Base-by-base conservation (phyloP, 2,797 vertebrate species). In the Semotilus atromaculatus region DNA sequence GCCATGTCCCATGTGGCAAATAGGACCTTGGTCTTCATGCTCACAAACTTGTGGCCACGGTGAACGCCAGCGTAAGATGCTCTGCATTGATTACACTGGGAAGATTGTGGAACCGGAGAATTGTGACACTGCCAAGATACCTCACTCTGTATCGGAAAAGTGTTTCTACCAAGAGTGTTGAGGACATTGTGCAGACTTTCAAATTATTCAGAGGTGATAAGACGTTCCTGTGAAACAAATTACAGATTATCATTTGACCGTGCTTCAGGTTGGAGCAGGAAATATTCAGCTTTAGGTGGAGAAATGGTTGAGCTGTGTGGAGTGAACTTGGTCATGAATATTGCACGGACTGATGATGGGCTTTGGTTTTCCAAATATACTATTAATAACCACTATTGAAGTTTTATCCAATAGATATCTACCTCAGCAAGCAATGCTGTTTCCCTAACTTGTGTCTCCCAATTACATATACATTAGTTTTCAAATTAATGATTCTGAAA, bases 1-100 rank as follows among this genome's bases (percentile, higher is more conserved):
- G 83, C 97, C 96, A 0, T 99, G 98, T 83, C 96, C 97, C 0
- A 95, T 97, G 5, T 98, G 97, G 98, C 95, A 96, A 86, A 90
- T 94, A 89, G 95, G 96, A 0, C 93, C 94, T 2, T 97, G 96
- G 96, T 96, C 96, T 1, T 91, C 93, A 3, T 98, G 97, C 91
- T 98, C 97, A 81, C 93, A 91, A 88, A 96, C 94, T 68, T 96
- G 95, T 70, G 96, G 96, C n/a, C 91, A 91, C 60, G 96, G 97
- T 0, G 88, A 94, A 85, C 93, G 94, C 80, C 94, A 87, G 0
- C 96, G 95, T 82, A 95, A 89, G 21, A 88, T 95, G 82, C 91
- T 96, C 60, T 98, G 95, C 89, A 93, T 95, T 81, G 96, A 97
- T 91, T 96, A 96, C 86, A 68, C 93, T 0, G 96, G 96, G 0